Percentiles rank a stretch among this genome's conserved stretches.
phyloP scores from a whole-genome alignment of 2,113 vertebrate species.

The Lophius piscatorius region DNA sequence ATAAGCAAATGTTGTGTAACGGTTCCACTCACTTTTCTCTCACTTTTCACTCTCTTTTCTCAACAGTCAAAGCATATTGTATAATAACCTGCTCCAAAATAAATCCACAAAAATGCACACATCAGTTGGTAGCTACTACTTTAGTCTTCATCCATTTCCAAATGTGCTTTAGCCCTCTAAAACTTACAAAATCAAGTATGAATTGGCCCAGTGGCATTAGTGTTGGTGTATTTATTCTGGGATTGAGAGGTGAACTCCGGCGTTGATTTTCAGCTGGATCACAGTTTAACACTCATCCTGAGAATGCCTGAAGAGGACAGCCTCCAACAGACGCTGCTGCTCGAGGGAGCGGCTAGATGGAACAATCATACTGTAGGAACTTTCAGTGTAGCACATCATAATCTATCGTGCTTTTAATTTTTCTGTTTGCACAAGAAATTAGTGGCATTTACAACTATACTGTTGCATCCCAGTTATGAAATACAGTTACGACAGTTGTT shows the following conservation, averaged over 20 bases:
- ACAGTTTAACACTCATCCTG: slow-evolving; percentile 46
- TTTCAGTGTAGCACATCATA: slow-evolving; percentile 1
- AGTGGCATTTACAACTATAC: slow-evolving; percentile 1
- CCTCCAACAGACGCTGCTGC: slow-evolving; percentile 26
- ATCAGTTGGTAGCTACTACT: slow-evolving; percentile 10
- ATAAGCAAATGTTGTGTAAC: too few relatives aligned
- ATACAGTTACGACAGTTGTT: too few relatives aligned
- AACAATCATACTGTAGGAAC: background rate
- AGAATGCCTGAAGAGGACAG: slow-evolving; percentile 29
- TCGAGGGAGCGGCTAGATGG: slow-evolving; percentile 5
- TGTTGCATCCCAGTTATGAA: too few relatives aligned
- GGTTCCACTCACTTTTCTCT: too few relatives aligned
- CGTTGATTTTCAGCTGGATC: slow-evolving; percentile 48
- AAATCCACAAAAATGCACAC: background rate
- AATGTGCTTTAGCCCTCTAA: slow-evolving; percentile 32
- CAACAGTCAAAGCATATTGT: too few relatives aligned
- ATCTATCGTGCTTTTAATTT: slow-evolving; percentile 1
- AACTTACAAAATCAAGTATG: slow-evolving; percentile 46
- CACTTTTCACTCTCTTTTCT: too few relatives aligned
- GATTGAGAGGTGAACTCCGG: slow-evolving; percentile 42
- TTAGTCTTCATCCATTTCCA: slow-evolving; percentile 10
- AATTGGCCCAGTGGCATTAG: slow-evolving; percentile 23
- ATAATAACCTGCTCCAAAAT: background rate
- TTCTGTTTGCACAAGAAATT: background rate
- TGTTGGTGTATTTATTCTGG: slow-evolving; percentile 16